Base-by-base conservation (phyloP, 2,888 invertebrate species). In the Melikaiella ostensackeni region DNA sequence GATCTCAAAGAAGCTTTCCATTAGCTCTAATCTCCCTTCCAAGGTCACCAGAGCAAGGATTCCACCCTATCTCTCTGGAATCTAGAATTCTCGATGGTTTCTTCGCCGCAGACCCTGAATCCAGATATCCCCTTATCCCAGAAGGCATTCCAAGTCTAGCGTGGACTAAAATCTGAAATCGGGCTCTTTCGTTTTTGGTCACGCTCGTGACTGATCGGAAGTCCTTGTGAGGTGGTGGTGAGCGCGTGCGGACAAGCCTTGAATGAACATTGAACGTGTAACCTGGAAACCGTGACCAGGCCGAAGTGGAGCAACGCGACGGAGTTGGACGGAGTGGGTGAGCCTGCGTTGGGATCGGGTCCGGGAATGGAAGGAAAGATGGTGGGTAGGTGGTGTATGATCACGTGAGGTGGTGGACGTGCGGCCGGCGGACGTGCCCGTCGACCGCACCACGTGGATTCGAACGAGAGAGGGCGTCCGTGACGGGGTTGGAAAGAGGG, bases 401-500 rank as follows among this genome's bases (percentile, higher is more conserved):
- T 84, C 83, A 83, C 84, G 85, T 80, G 82, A 78, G 77, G 73
- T 81, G 77, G 80, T 80, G 84, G 80, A 82, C 85, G 86, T 85
- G 86, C 83, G 80, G 78, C 76, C 78, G 80, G 66, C 80, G 88
- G 83, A 88, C 88, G 88, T 88, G 88, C 86, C 83, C 85, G 84
- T 85, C 84, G 86, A 79, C 83, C 78, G 78, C 77, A 78, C 81
- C 78, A 82, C 83, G 82, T 80, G 80, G 77, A 82, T 76, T 61
- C 75, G 80, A 80, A 81, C 76, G 82, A 80, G 82, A 81, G 82
- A 81, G 81, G 78, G 81, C 77, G 81, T 81, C 82, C 84, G 87
- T 86, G 86, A 88, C 87, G 85, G 85, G 88, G 88, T 88, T 87
- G 84, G 86, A 82, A 85, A 87, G 86, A 85, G 86, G 88, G 84